Evolutionary conservation across 1,140 invertebrate genomes (phyloP).

Genomic region (Drosophila ercepeae): DNA sequence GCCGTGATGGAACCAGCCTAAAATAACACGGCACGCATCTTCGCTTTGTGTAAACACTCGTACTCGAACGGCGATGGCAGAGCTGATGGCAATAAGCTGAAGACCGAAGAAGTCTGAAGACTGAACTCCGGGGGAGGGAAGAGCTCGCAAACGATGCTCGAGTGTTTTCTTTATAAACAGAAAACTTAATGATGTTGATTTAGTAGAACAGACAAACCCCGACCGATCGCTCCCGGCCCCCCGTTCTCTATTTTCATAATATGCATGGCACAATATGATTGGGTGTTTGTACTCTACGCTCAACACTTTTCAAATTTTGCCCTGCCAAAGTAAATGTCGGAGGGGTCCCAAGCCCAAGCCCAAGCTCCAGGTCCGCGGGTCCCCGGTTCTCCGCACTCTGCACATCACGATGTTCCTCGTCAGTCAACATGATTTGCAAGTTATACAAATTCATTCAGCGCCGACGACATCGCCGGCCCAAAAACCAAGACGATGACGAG

Average conservation of each 20-base stretch:
- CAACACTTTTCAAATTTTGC: conserved; percentile 66
- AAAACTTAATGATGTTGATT: conserved; percentile 82
- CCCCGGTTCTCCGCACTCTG: background rate
- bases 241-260: conserved; percentile 59
- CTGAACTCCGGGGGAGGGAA: conserved; percentile 33
- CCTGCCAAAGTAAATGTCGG: conserved; percentile 44
- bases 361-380: background rate
- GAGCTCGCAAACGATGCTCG: conserved; percentile 64
- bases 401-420: conserved; percentile 38
- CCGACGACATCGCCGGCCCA: conserved; percentile 12
- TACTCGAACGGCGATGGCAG: conserved; percentile 13
- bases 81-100: conserved; percentile 66
- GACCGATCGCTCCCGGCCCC: conserved; percentile 7
- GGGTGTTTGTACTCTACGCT: conserved; percentile 47
- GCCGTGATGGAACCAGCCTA: conserved; percentile 49
- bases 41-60: conserved; percentile 65
- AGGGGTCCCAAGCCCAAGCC: background rate
- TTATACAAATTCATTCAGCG: conserved; percentile 78
- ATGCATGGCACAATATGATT: conserved; percentile 67
- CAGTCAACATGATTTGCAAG: conserved; percentile 81
- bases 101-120: conserved; percentile 15
- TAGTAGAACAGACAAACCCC: conserved; percentile 68
- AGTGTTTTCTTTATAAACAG: conserved; percentile 82
- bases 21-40: conserved; percentile 70
- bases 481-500: conserved; percentile 23